Evolutionary conservation across 2,113 vertebrate genomes (phyloP), one percentile per base, ranked within the genome.

Genomic region (Gambusia affinis): DNA sequence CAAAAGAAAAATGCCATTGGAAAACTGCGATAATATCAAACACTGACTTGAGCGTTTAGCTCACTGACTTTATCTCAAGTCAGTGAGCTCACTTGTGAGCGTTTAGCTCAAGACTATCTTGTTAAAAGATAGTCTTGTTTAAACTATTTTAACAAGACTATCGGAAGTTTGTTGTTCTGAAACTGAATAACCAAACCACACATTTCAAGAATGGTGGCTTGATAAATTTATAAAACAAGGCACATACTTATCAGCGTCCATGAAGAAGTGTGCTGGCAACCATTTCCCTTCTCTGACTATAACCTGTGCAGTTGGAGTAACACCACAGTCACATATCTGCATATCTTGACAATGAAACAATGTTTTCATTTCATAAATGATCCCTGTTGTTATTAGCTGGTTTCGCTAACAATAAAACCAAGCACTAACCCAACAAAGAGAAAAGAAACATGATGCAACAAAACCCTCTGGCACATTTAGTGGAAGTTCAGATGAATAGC

Each of bases 401-500:
- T 3, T 72, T 61, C 44, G 17, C 28, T 33, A 73, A 83, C 70
- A 65, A 42, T 64, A 69, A 88, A 31, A 79, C 66, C 37, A 60
- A 68, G 76, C 67, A 33, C 60, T 66, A 67, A 19, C 65, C 35
- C 15, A 70, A 66, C 22, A 66, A 57, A 70, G 51, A 83, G 71
- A 35, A 72, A 64, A 72, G 60, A 30, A 73, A 75, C 28, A 35
- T 69, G 39, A 85, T 88, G 42, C 77, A 84, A 85, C 81, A 70
- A 81, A 89, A 88, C 73, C 44, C 17, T 31, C 73, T 28, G 19
- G 6, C 35, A 76, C 17, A 63, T 85, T 80, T 44, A 74, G 60
- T 75, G 54, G 63, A 70, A 28, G 60, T 75, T 86, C 64, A 68
- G 82, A 80, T 73, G 87, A 74, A 83, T 86, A 79, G 82, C 76